phyloP scores from a whole-genome alignment of 2,113 vertebrate genomes.

The Gracilinanus agilis region DNA sequence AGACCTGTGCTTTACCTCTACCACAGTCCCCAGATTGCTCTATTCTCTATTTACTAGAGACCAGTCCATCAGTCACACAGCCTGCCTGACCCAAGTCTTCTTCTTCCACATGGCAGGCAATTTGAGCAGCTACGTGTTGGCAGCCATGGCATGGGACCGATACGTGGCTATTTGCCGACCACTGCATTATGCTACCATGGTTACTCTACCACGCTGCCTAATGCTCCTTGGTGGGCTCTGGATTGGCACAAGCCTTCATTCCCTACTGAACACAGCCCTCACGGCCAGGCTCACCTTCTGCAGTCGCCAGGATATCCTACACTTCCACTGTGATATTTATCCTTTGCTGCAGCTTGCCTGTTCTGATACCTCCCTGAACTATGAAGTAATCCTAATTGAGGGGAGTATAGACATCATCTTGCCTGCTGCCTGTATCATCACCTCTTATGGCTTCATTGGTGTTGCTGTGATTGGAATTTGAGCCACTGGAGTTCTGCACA shows the following conservation, averaged over 20 bases:
- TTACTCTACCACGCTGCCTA: constrained; percentile 24
- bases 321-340: constrained; percentile 53
- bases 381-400: constrained; percentile 42
- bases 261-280: constrained; percentile 27
- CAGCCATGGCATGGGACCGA: not conserved
- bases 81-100: constrained; percentile 39
- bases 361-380: not conserved
- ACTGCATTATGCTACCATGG: constrained; percentile 2
- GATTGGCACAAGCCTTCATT: constrained; percentile 41
- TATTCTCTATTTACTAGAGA: constrained; percentile 17
- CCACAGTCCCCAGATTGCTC: constrained; percentile 31
- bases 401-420: constrained; percentile 42
- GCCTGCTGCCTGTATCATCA: constrained; percentile 12
- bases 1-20: not conserved
- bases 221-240: constrained; percentile 14
- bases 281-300: constrained; percentile 44
- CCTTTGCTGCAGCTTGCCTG: not conserved
- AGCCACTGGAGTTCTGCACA: constrained; percentile 34
- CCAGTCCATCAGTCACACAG: constrained; percentile 36
- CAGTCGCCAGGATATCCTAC: constrained; percentile 23
- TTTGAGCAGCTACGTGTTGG: not conserved
- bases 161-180: not conserved
- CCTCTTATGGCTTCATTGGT: constrained; percentile 48
- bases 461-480: constrained; percentile 22
- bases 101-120: constrained; percentile 5